Percentiles rank a stretch among this genome's conserved stretches.
Conservation (phyloP, 2,113 vertebrate species). For the Semicossyphus pulcher region DNA sequence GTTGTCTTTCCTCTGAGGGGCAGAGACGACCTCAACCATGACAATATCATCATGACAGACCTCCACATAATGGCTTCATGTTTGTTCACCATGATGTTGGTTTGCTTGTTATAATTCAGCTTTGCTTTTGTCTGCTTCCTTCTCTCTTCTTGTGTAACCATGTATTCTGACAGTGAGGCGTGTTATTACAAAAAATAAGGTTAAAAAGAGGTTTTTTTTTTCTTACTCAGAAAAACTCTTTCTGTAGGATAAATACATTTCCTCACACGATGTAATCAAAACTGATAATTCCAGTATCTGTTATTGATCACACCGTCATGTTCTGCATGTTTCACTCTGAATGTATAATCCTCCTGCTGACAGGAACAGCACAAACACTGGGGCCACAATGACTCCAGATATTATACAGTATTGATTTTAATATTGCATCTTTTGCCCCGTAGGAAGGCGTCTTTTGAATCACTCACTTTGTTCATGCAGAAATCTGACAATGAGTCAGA, state of each 20-base stretch:
- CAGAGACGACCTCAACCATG: constrained; percentile 13
- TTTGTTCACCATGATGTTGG: constrained; percentile 29
- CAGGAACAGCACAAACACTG: constrained; percentile 21
- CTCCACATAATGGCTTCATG: constrained; percentile 3
- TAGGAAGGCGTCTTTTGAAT: constrained; percentile 46
- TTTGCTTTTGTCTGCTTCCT: constrained; percentile 6
- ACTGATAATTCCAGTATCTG: constrained; percentile 33
- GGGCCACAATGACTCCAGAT: constrained; percentile 14
- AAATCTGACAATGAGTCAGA: constrained; percentile 42
- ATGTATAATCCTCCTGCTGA: neutral
- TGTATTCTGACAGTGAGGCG: constrained; percentile 3
- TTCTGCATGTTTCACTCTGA: constrained; percentile 13
- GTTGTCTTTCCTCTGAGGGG: constrained; percentile 9
- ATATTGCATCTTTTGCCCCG: constrained; percentile 11
- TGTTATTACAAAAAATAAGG: constrained; percentile 1
- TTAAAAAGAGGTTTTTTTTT: too few species aligned
- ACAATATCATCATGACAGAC: constrained; percentile 5
- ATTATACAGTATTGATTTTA: constrained; percentile 43
- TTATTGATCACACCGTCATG: neutral
- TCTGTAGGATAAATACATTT: too few species aligned
- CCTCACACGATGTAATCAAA: too few species aligned
- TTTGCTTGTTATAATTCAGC: constrained; percentile 17
- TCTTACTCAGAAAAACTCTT: neutral
- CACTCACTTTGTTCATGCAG: neutral
- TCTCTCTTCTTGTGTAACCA: constrained; percentile 11